Conservation (phyloP, 2,113 vertebrate species). For the Gracilinanus agilis region DNA sequence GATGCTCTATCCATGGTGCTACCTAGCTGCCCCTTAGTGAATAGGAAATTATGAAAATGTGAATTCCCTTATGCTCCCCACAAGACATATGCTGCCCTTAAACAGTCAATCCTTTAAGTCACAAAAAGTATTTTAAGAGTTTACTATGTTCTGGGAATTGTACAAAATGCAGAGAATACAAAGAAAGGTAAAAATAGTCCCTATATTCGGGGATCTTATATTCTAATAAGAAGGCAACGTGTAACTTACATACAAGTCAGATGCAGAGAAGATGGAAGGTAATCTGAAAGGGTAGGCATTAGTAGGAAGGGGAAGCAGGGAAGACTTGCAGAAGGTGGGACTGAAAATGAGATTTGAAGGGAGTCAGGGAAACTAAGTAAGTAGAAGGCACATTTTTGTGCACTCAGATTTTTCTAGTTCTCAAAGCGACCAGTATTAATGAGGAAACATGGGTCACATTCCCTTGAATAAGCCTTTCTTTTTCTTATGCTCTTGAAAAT, state of each 20-base stretch:
- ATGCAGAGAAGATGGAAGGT: slow-evolving; percentile 27
- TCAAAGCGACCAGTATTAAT: slow-evolving; percentile 51
- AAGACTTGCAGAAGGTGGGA: neutral
- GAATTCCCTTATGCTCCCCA: neutral
- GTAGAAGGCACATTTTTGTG: slow-evolving; percentile 41
- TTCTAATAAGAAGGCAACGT: neutral
- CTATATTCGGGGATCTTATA: neutral
- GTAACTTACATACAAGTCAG: neutral
- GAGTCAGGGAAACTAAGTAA: neutral
- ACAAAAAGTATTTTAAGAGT: neutral
- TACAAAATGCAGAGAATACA: neutral
- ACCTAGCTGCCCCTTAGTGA: no score
- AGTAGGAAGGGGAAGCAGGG: neutral
- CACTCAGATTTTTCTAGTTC: slow-evolving; percentile 31
- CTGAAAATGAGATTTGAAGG: neutral
- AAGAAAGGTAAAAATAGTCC: neutral
- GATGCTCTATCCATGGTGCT: no score
- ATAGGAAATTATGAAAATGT: neutral
- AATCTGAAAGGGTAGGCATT: neutral
- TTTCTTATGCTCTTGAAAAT: slow-evolving; percentile 35
- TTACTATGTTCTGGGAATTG: neutral
- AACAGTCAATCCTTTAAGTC: neutral
- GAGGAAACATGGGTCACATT: slow-evolving; percentile 20
- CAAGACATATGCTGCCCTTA: neutral
- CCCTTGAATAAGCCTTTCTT: slow-evolving; percentile 29